Conservation (phyloP, 2,888 invertebrate genomes). For the Latheticus oryzae region DNA sequence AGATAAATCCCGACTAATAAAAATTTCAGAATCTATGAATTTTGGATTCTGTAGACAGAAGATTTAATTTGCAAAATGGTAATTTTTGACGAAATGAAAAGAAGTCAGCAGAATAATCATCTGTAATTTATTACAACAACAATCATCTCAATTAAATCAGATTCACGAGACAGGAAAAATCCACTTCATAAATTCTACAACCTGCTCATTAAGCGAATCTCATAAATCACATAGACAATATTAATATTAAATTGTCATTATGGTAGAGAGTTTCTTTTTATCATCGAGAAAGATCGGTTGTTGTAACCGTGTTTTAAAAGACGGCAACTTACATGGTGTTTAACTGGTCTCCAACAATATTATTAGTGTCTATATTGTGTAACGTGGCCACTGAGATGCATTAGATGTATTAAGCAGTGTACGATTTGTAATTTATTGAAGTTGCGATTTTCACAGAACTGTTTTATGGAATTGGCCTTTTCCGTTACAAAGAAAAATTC, state of each 20-base stretch:
- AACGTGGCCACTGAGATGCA: no score
- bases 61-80: neutral
- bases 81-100: no score
- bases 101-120: constrained; percentile 15
- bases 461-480: no score
- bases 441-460: no score
- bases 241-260: constrained; percentile 35
- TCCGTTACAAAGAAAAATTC: no score
- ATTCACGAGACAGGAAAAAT: constrained; percentile 49
- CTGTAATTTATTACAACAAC: constrained; percentile 46
- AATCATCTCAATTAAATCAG: constrained; percentile 51
- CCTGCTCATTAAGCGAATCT: constrained; percentile 46
- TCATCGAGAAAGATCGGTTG: constrained; percentile 4
- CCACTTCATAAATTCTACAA: constrained; percentile 49
- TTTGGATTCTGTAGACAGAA: neutral
- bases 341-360: constrained; percentile 20
- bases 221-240: constrained; percentile 30
- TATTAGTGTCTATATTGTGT: constrained; percentile 16
- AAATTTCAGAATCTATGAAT: neutral
- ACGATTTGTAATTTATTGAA: no score
- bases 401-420: no score
- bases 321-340: constrained; percentile 23
- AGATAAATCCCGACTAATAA: constrained; percentile 2
- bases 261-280: constrained; percentile 17
- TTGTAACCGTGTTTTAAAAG: constrained; percentile 4